Base-by-base conservation (phyloP, 2,888 invertebrate genomes). In the Cremastobaeus sp. region DNA sequence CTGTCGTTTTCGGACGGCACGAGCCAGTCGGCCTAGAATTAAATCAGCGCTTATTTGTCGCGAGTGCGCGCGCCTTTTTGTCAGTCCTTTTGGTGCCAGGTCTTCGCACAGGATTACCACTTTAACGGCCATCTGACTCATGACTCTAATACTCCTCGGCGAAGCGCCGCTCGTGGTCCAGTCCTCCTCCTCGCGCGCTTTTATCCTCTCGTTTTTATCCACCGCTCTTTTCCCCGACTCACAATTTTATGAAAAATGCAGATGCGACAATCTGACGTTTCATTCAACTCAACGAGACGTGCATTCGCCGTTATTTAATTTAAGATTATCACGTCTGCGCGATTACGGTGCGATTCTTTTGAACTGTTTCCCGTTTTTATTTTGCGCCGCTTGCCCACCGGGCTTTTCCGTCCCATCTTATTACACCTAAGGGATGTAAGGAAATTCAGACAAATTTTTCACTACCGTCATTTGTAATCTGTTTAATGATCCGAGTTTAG, bases 41-140 rank as follows among this genome's bases (percentile, higher is more conserved):
- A 83, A 83, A 83, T 83, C 83, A 80, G 78, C 76, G 79, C 79
- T 82, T 82, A 83, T 83, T 83, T 82, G 81, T 83, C 83, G 79
- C 76, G 65, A 79, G 70, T 50, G 50, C 57, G 52, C 59, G 59
- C 64, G 64, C 54, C 57, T 62, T 59, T 65, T 76, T 75, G 60
- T 71, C 60, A 45, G 50, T 69, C 64, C 59, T 72, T 62, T 69
- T 74, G 72, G 41, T 66, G 37, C 70, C 52, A 47, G 55, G 66
- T 55, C 65, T 76, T 75, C 55, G 74, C 55, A 18, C 68, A 55
- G 68, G 76, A 76, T 76, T 76, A 76, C 70, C 73, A 74, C 76
- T 76, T 76, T 71, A 74, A 66, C 74, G 71, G 59, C 57, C 68
- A 74, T 68, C 70, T 70, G 64, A 74, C 76, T 73, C 60, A 64